Base-by-base conservation (phyloP, 2,888 invertebrate species). In the Melipona beecheii region DNA sequence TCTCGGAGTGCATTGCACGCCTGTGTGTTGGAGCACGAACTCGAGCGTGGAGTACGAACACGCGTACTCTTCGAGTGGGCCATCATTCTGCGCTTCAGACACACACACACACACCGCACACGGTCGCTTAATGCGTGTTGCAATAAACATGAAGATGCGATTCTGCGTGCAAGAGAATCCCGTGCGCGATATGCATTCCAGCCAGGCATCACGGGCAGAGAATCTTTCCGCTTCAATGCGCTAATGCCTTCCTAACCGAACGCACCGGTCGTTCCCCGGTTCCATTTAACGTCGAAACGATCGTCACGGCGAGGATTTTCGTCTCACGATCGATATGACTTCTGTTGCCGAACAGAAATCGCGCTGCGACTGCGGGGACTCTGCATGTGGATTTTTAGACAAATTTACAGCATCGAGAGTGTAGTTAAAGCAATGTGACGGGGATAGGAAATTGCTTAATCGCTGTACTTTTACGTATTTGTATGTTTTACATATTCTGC, bases 31-130 rank as follows among this genome's bases (percentile, higher is more conserved):
- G 36, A 65, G 64, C 68, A 69, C 71, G 75, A n/a, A 50, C 65
- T 68, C 70, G 81, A 73, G 65, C 65, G 69, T 62, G 56, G 68
- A 64, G 78, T 70, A 86, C 54, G 56, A 87, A 85, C 82, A 74
- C 70, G 82, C 65, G 79, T 87, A 71, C 58, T 68, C 75, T 36
- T 78, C 43, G 79, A 87, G 82, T 85, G 79, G 81, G 66, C 78
- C 80, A 87, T 87, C 81, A 68, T 79, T 68, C 77, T 76, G 31
- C 80, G 64, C 60, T 65, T 68, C 77, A 54, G 72, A 43, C 43
- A 43, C 43, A 43, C 43, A 43, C 9, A 9, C 43, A 43, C 9
- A 9, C 43, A 43, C 43, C 43, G 9, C 0, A 0, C 36, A 1
- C 36, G 50, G 6, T 19, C 24, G 52, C 58, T 66, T 15, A 27